Evolutionary conservation across 2,113 vertebrate genomes (phyloP), one percentile per base, ranked within the genome.

Genomic region (Phylloscopus trochiloides): DNA sequence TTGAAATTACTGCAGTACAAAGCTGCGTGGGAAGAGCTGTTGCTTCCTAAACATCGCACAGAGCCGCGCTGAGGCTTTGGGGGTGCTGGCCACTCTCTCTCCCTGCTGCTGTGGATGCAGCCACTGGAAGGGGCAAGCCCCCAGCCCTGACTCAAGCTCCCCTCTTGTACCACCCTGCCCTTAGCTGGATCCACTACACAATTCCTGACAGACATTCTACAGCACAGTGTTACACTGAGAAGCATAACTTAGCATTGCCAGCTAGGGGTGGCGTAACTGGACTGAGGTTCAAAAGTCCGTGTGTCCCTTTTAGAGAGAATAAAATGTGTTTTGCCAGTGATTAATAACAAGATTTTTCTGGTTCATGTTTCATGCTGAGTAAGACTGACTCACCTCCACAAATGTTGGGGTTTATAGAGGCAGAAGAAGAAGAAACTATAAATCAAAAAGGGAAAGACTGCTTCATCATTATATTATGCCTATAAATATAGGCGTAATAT

Each of bases 1-100:
- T 86, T 77, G 68, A 91, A 84, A 89, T 90, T 83, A 42, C 74
- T 65, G 83, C 94, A 93, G 78, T 68, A 91, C 90, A 91, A 74
- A 57, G 78, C 72, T 66, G 51, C 45, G 87, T 93, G 81, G 82
- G 67, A 59, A 91, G 79, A 88, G 76, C 79, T 86, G 78, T 55
- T 61, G 71, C 90, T 97, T 92, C 66, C 50, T 16, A 88, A 76
- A 42, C 48, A 40, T n/a, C 0, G 1, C 0, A 3, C 38, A 14
- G 6, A 73, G 77, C 58, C 2, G 0, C 0, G 1, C 17, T 4
- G 75, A 68, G 52, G 67, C 58, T 76, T 9, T 45, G 47, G 14
- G 82, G 45, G 4, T 72, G 81, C 54, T 82, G 85, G n/a, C 67
- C n/a, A 2, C 18, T 2, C 13, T 7, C 74, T 38, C n/a, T 65